Evolutionary conservation across 2,888 invertebrate genomes (phyloP), one percentile per base, ranked within the genome.

Genomic region (Hoplodrina blanda): DNA sequence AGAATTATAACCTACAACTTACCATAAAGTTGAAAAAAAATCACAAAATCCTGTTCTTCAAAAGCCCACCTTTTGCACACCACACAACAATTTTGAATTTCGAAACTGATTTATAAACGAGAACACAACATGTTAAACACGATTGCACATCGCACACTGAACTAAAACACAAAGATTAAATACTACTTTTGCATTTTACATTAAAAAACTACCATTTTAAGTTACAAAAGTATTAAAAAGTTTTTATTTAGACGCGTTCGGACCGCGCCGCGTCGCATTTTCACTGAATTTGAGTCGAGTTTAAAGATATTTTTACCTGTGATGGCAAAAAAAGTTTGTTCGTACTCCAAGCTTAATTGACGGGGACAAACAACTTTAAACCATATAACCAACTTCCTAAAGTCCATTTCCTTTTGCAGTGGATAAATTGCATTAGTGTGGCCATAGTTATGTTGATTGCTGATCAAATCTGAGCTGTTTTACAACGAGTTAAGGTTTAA

Each of bases 281-380:
- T 90, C 89, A 95, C 95, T 95, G 93, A 88, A 82, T 88, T 76
- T 87, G 88, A 90, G 81, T 89, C 85, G 83, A 87, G 87, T 85
- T 82, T 85, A 71, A 87, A 93, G 92, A 93, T 94, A 94, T 94
- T 94, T 95, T 95, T 96, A 95, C 95, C 95, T 96, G 95, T 87
- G 90, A 88, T 88, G 89, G 90, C 90, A 91, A 92, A 94, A 94
- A 95, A 94, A 93, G 89, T 89, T 89, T 83, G 84, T 87, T 85
- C 88, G 83, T 84, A 86, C 85, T 86, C 79, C 62, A 85, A 90
- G 88, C 89, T 88, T 87, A 81, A 81, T 74, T 78, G 64, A 60
- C 10, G 30, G 3, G 2, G 20, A 5, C 80, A 79, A 68, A 3
- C 54, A 17, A 90, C 57, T 87, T 74, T 71, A 10, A 50, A 75